These are phyloP conservation scores for Eptesicus fuscus DNA, from an alignment of 2,113 vertebrate species.

Conservation along the genomic window DNA sequence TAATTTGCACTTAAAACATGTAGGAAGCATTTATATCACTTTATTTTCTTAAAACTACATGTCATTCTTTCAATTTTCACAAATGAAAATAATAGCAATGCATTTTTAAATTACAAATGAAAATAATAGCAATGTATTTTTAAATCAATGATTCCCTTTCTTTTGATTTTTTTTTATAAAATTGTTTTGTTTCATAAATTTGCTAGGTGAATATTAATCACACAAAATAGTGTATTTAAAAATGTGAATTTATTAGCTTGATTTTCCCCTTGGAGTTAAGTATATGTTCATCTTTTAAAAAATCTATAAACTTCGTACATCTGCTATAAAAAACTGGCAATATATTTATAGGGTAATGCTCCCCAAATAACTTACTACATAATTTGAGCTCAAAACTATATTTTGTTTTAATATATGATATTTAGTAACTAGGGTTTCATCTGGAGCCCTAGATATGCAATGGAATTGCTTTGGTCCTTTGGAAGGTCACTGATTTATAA, in stretches of 20 bases:
- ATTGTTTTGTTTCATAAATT: background rate
- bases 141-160: background rate
- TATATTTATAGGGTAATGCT: background rate
- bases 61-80: background rate
- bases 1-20: constrained; percentile 61
- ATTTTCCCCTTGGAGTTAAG: background rate
- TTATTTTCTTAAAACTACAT: constrained; percentile 47
- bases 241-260: background rate
- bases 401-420: constrained; percentile 33
- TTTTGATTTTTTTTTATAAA: constrained; percentile 41
- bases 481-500: constrained; percentile 67
- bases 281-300: background rate
- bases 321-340: background rate
- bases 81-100: background rate
- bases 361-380: background rate
- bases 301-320: background rate
- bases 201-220: background rate
- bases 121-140: constrained; percentile 1
- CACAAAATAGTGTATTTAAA: background rate
- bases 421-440: constrained; percentile 46
- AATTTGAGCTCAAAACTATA: constrained; percentile 26
- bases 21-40: background rate
- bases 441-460: background rate
- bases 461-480: constrained; percentile 45
- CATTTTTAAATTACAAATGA: background rate